Conservation (phyloP, 2,797 vertebrate species). For the Rhadinocentrus ornatus region DNA sequence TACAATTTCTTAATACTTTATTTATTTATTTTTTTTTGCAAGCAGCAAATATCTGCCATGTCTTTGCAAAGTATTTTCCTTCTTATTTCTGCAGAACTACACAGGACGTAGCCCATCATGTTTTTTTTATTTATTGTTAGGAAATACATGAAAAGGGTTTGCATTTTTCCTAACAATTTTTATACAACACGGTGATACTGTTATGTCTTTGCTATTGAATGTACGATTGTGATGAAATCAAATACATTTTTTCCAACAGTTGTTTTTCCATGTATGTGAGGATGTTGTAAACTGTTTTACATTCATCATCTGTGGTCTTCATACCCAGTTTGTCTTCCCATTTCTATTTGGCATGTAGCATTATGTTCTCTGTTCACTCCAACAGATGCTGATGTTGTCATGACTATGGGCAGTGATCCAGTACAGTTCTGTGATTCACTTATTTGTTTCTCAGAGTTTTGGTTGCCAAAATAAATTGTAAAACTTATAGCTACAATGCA, state of each 20-base stretch:
- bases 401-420: not conserved
- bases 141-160: too few species aligned
- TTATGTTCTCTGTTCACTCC: not conserved
- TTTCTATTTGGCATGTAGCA: not conserved
- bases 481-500: too few species aligned
- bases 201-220: too few species aligned
- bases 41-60: not conserved
- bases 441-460: not conserved
- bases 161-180: too few species aligned
- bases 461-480: not conserved
- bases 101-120: not conserved
- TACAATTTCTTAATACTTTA: not conserved
- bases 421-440: not conserved
- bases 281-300: too few species aligned
- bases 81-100: not conserved
- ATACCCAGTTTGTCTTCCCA: not conserved
- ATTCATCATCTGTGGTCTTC: not conserved
- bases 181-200: too few species aligned
- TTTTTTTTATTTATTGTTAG: not conserved
- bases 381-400: not conserved
- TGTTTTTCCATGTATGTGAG: too few species aligned
- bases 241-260: too few species aligned
- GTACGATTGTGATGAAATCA: too few species aligned
- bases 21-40: not conserved
- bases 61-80: not conserved